A percentile compares a stretch with the other conserved stretches of the same genome.
Evolutionary conservation across 2,888 invertebrate species (phyloP).

Genomic region (Liodrosophila aerea): DNA sequence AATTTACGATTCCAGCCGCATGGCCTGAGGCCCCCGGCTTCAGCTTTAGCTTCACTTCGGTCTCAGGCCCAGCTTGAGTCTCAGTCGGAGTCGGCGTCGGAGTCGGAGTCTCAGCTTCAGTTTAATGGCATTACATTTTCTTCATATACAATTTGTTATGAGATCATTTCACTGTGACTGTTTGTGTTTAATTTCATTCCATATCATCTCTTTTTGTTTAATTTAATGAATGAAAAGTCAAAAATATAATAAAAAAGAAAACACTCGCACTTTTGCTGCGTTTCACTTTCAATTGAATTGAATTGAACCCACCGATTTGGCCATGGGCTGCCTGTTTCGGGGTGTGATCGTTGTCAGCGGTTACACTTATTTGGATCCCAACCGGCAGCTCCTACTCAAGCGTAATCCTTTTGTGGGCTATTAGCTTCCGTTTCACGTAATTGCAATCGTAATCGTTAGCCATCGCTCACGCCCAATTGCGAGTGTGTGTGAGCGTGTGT

Average conservation of each 20-base stretch:
- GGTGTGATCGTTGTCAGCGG: background rate
- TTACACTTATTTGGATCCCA: slow-evolving; percentile 18
- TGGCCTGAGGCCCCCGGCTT: too few species aligned
- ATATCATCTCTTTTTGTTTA: slow-evolving; percentile 23
- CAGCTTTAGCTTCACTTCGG: too few species aligned
- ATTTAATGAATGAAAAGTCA: slow-evolving; percentile 55
- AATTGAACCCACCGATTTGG: slow-evolving; percentile 42
- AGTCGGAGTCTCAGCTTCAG: slow-evolving; percentile 25
- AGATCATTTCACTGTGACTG: slow-evolving; percentile 41
- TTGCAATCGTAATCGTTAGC: slow-evolving; percentile 26
- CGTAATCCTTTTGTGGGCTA: slow-evolving; percentile 58
- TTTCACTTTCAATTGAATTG: slow-evolving; percentile 63
- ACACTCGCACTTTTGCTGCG: slow-evolving; percentile 10
- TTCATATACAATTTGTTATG: slow-evolving; percentile 43
- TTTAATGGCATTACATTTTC: slow-evolving; percentile 59
- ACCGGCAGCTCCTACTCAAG: slow-evolving; percentile 43
- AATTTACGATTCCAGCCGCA: slow-evolving; percentile 15
- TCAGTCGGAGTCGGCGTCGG: too few species aligned
- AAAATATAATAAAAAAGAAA: too few species aligned
- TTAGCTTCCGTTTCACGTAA: slow-evolving; percentile 54
- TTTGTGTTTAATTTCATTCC: slow-evolving; percentile 9
- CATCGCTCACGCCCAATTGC: slow-evolving; percentile 41
- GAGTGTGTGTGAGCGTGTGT: background rate
- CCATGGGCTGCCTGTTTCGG: slow-evolving; percentile 24
- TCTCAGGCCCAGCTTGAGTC: too few species aligned